Evolutionary conservation across 2,113 vertebrate genomes (phyloP), one percentile per base, ranked within the genome.

Genomic region (Chlamydotis undulata): DNA sequence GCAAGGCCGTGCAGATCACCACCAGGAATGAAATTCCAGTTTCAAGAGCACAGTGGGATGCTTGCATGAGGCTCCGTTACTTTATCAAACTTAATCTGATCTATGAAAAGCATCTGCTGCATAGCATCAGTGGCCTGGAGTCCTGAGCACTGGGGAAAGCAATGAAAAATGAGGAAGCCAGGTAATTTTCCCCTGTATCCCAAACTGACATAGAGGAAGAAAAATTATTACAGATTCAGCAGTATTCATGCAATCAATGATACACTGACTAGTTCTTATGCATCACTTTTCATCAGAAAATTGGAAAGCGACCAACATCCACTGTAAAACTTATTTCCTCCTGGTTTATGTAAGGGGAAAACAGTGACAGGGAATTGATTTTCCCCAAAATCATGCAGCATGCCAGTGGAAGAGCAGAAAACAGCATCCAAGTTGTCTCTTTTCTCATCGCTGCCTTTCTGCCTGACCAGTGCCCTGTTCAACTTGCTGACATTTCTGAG

Each of bases 21-120:
- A 84, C 45, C 41, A 89, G 53, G 69, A 92, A 92, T 45, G 50
- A 87, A 94, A 94, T 85, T 95, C 43, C 70, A 87, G 61, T 80
- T 94, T 96, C 77, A 91, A 65, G 70, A 96, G 86, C 87, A 93
- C 86, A 92, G 81, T 63, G 81, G 81, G 92, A 94, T n/a, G 37
- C 73, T 82, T 84, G 53, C 61, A 63, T 19, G 55, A 73, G 74
- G 41, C 31, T 92, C 45, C 65, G 77, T 69, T 87, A 91, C 83
- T 82, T 65, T 50, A 79, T 65, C 45, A 89, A 26, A 45, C 70
- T 94, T 92, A 93, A 91, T 85, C 45, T 1, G 12, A 84, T 79
- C 91, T 57, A 52, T 53, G 89, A 70, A 91, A 95, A 91, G 94
- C 63, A 90, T 84, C 84, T 70, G 87, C 84, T 90, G 53, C 75